Base-by-base conservation (phyloP, 2,113 vertebrate genomes). In the Sinosuthora webbiana region DNA sequence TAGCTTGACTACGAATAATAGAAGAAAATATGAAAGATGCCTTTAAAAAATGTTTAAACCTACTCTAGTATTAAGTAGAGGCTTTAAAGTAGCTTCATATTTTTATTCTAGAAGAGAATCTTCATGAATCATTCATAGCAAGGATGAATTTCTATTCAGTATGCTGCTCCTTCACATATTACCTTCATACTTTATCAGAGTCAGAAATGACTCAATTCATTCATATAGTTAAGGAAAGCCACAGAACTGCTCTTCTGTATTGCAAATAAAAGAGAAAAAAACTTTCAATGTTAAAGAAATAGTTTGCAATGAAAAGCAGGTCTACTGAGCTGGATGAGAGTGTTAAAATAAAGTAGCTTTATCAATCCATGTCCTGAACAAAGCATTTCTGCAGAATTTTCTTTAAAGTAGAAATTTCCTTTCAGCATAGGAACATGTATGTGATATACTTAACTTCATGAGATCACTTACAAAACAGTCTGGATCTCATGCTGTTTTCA, bases 171-270 rank as follows among this genome's bases (percentile, higher is more conserved):
- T 95, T 93, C 60, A 91, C 33, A 71, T 83, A 80, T 93, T 95
- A 73, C 75, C 68, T 95, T 96, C 55, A 57, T 91, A 80, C 70
- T 96, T 96, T 93, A 91, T 94, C 65, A 79, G 63, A 87, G 45
- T 85, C 87, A 83, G 24, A 94, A 83, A 90, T 93, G 30, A 96
- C 37, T 96, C 56, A 65, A 49, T 70, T 78, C 90, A 65, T 95
- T 97, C 74, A 90, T 87, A 87, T 12, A 90, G 25, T 62, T 93
- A 89, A 67, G 77, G 56, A 76, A 95, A 95, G 94, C 41, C 68
- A 67, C 6, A 37, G 53, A 87, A 49, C 31, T 55, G 9, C 17
- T 83, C 31, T 83, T 90, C 47, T 92, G 53, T 75, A 50, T 33
- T 33, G 52, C 47, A 94, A 88, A 67, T 80, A 79, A 94, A 87